phyloP scores from a whole-genome alignment of 1,140 invertebrate genomes.

The Pogonomyrmex californicus region DNA sequence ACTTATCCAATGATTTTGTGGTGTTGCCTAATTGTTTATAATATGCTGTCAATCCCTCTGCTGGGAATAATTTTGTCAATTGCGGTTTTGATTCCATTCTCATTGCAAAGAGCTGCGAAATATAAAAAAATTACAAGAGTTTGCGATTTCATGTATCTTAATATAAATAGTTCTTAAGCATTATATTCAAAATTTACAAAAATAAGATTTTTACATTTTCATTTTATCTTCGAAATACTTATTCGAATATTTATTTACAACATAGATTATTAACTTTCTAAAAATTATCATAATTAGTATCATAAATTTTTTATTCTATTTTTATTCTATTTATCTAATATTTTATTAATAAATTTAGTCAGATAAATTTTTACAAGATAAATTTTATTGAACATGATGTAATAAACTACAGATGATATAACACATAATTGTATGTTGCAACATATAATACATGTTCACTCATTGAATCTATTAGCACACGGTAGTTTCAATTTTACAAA shows the following conservation, averaged over 20 bases:
- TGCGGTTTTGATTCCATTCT: constrained; percentile 77
- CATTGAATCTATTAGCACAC: constrained; percentile 19
- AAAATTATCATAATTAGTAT: neutral
- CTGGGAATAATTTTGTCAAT: constrained; percentile 80
- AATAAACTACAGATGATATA: constrained; percentile 40
- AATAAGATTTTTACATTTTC: neutral
- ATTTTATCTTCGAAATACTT: neutral
- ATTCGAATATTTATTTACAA: neutral
- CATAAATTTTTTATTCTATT: no score
- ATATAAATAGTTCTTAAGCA: neutral
- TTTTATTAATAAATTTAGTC: no score
- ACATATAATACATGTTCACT: neutral
- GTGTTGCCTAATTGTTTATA: constrained; percentile 66
- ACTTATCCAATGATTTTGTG: constrained; percentile 78
- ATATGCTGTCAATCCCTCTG: constrained; percentile 75
- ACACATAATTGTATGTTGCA: constrained; percentile 45
- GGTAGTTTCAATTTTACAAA: constrained; percentile 53
- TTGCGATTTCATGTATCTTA: neutral
- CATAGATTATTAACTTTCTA: neutral
- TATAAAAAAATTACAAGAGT: constrained; percentile 28
- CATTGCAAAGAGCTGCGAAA: constrained; percentile 71
- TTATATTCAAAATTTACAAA: constrained; percentile 24
- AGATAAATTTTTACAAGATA: neutral
- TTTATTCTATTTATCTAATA: no score
- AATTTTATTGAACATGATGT: constrained; percentile 34